phyloP scores from a whole-genome alignment of 2,797 vertebrate species.

The Eptatretus atami region DNA sequence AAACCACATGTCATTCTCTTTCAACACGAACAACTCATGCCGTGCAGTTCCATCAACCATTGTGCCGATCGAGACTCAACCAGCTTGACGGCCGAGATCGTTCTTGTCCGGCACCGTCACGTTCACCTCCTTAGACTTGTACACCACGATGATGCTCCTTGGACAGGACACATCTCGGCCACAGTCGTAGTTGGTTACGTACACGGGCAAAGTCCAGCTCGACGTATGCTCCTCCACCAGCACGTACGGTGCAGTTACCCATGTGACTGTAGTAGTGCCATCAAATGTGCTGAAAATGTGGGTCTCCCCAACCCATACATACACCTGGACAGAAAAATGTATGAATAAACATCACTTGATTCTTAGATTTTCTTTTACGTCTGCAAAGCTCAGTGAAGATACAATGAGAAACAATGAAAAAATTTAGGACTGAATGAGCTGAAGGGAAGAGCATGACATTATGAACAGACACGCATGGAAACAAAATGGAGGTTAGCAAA shows the following conservation, averaged over 20 bases:
- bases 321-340: slow-evolving; percentile 20
- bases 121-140: slow-evolving; percentile 11
- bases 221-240: slow-evolving; percentile 34
- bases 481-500: no score
- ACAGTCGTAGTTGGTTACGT: slow-evolving; percentile 54
- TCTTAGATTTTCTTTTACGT: no score
- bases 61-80: background rate
- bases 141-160: slow-evolving; percentile 28
- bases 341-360: no score
- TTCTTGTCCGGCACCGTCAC: background rate
- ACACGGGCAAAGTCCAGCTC: slow-evolving; percentile 30
- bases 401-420: no score
- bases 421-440: no score
- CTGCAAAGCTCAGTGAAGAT: no score
- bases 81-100: background rate
- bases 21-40: no score
- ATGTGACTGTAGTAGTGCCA: slow-evolving; percentile 56
- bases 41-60: no score
- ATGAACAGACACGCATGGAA: no score
- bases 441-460: no score
- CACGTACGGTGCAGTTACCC: slow-evolving; percentile 64
- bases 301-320: slow-evolving; percentile 72
- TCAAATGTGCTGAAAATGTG: slow-evolving; percentile 73
- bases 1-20: no score
- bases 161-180: slow-evolving; percentile 21